These are phyloP conservation scores for Pinna nobilis DNA, from an alignment of 1,140 invertebrate species.

Conservation along the genomic window DNA sequence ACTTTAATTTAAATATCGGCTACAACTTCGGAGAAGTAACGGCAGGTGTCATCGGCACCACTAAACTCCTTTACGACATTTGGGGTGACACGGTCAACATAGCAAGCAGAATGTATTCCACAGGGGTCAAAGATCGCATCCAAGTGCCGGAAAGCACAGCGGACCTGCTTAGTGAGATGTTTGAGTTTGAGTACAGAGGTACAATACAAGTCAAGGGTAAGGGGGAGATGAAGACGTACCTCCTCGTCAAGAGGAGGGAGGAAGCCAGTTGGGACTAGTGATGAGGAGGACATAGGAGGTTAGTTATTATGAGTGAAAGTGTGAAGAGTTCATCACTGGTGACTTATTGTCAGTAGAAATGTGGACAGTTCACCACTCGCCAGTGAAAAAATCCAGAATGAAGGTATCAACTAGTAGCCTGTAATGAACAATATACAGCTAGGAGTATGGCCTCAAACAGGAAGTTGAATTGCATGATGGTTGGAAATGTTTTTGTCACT, in stretches of 20 bases:
- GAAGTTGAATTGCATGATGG: too few relatives aligned
- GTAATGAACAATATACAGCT: too few relatives aligned
- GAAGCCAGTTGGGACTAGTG: slow-evolving; percentile 57
- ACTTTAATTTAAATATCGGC: slow-evolving; percentile 88
- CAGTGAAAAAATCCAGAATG: too few relatives aligned
- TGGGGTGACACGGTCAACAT: slow-evolving; percentile 99
- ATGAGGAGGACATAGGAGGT: too few relatives aligned
- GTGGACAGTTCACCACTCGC: too few relatives aligned
- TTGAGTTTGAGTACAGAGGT: slow-evolving; percentile 74
- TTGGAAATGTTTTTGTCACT: too few relatives aligned
- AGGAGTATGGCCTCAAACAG: too few relatives aligned
- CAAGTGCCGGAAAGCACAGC: slow-evolving; percentile 81
- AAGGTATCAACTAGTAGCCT: too few relatives aligned
- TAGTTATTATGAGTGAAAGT: too few relatives aligned
- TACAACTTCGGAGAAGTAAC: slow-evolving; percentile 89
- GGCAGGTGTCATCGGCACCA: slow-evolving; percentile 96
- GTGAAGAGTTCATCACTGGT: too few relatives aligned
- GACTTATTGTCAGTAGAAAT: too few relatives aligned
- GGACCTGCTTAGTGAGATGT: slow-evolving; percentile 77
- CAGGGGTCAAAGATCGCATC: slow-evolving; percentile 84
- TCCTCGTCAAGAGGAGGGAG: slow-evolving; percentile 75
- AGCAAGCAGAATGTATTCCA: slow-evolving; percentile 94
- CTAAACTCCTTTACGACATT: slow-evolving; percentile 97
- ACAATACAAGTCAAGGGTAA: slow-evolving; percentile 74
- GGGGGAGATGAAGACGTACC: slow-evolving; percentile 79